Percentiles rank a stretch among this genome's conserved stretches.
Conservation (phyloP, 2,888 invertebrate species). For the Acronicta leporina region DNA sequence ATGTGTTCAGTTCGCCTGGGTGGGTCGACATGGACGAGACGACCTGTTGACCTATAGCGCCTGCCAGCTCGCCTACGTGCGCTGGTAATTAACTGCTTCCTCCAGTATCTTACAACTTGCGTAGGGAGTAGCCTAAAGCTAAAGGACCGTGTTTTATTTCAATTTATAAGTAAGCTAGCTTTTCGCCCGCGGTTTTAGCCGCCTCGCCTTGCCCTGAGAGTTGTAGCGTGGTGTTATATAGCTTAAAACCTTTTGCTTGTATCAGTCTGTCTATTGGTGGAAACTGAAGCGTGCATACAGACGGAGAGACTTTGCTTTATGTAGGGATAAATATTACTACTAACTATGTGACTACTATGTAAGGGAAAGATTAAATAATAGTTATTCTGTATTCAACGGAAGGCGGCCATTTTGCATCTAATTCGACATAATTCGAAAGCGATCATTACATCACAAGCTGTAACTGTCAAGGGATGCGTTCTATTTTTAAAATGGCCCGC, state of each 20-base stretch:
- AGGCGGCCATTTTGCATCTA: constrained; percentile 3
- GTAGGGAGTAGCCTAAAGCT: constrained; percentile 23
- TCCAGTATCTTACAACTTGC: constrained; percentile 18
- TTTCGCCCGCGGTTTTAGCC: no score
- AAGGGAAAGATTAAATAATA: no score
- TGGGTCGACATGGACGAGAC: constrained; percentile 21
- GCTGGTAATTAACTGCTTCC: constrained; percentile 41
- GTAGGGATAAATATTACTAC: no score
- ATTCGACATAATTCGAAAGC: constrained; percentile 35
- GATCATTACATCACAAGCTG: constrained; percentile 23
- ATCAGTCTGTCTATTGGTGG: no score
- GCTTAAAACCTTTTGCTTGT: no score
- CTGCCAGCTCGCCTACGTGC: constrained; percentile 29
- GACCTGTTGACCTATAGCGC: constrained; percentile 46
- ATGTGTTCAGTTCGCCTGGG: constrained; percentile 10
- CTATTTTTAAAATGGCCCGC: constrained; percentile 47
- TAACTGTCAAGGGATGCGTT: constrained; percentile 27
- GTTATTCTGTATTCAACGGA: no score
- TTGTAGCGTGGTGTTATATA: no score
- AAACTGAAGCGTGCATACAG: no score
- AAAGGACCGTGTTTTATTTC: constrained; percentile 1
- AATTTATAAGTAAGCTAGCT: not conserved
- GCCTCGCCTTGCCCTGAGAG: no score
- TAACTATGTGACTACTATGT: no score
- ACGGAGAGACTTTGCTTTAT: no score